Evolutionary conservation across 2,113 vertebrate genomes (phyloP).

Genomic region (Cepphus grylle): DNA sequence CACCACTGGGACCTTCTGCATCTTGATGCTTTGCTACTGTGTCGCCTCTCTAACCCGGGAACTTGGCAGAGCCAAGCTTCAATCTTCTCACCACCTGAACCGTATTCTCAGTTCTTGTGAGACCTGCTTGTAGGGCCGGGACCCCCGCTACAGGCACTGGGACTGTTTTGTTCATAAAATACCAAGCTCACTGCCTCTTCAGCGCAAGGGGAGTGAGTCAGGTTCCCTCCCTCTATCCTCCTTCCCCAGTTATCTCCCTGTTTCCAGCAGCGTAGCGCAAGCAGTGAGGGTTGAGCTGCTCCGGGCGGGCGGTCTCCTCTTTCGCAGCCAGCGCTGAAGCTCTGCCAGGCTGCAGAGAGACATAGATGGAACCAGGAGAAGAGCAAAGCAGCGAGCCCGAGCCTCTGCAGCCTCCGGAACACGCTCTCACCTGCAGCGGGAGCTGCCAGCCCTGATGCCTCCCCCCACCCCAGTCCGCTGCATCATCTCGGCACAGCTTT

Average conservation of each 20-base stretch:
- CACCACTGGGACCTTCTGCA: neutral
- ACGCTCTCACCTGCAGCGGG: rapidly evolving
- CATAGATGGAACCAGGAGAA: neutral
- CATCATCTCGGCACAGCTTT: neutral
- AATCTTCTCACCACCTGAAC: neutral
- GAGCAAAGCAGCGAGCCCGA: neutral
- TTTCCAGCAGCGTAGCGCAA: neutral
- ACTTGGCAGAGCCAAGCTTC: neutral
- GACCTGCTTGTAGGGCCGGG: neutral
- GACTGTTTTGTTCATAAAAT: neutral
- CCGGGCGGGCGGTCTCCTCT: neutral
- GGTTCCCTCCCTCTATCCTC: rapidly evolving
- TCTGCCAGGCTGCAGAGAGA: neutral
- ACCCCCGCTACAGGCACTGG: neutral
- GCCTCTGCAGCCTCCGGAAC: neutral
- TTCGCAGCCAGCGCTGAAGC: neutral
- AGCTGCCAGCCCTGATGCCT: neutral
- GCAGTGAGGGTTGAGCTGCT: neutral
- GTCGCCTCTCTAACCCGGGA: neutral
- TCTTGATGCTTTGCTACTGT: neutral
- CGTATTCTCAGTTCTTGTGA: neutral
- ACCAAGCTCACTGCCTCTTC: neutral
- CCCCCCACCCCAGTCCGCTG: neutral
- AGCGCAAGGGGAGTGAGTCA: neutral
- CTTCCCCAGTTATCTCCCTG: rapidly evolving